Evolutionary conservation across 2,888 invertebrate species (phyloP).

Genomic region (Pristionchus maxplancki): DNA sequence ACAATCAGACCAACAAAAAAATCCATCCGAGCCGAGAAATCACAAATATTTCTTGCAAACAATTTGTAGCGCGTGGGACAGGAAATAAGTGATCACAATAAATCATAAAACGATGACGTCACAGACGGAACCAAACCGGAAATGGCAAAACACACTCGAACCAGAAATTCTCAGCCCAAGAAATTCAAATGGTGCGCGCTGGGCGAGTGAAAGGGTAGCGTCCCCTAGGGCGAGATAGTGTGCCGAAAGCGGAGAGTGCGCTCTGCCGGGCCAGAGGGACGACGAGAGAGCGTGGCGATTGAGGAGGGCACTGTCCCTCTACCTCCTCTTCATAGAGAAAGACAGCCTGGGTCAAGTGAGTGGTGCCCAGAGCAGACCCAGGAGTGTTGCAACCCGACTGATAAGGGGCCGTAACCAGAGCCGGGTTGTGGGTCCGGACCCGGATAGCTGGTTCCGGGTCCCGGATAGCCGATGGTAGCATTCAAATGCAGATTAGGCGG

Average conservation of each 20-base stretch:
- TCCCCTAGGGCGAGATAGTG: neutral
- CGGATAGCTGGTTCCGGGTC: neutral
- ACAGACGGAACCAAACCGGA: neutral
- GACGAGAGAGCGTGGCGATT: neutral
- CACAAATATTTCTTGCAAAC: neutral
- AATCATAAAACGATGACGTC: neutral
- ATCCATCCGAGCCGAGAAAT: too few species aligned
- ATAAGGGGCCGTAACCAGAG: neutral
- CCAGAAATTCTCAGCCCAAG: too few species aligned
- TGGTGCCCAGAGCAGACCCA: neutral
- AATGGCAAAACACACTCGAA: neutral
- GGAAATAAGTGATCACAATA: neutral
- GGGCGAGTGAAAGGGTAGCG: neutral
- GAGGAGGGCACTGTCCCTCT: neutral
- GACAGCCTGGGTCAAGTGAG: constrained; percentile 4
- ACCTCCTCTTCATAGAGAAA: neutral
- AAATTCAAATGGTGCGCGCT: neutral
- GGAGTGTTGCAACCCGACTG: neutral
- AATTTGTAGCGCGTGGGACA: neutral
- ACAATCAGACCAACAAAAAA: too few species aligned
- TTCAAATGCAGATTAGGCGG: neutral
- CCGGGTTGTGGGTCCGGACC: neutral
- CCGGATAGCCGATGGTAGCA: neutral
- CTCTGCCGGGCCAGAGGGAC: neutral
- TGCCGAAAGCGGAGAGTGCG: neutral